Evolutionary conservation across 2,113 vertebrate genomes (phyloP), one percentile per base, ranked within the genome.

Genomic region (Baryphthengus martii): DNA sequence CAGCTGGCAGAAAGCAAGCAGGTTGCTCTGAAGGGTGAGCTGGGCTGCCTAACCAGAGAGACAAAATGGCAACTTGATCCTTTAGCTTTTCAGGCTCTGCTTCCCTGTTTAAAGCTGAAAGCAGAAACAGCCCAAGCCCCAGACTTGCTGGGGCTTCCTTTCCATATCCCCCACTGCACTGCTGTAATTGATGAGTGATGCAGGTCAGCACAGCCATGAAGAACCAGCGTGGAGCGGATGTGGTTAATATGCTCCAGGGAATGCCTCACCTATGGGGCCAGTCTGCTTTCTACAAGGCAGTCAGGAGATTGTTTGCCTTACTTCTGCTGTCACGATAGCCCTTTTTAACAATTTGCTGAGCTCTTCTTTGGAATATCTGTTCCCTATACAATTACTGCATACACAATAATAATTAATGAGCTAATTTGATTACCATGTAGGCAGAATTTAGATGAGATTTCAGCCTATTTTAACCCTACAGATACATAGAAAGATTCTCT

Each of bases 121-220:
- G 19, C 31, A 71, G 1, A 15, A 65, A 31, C 7, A 21, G 1
- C 13, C 13, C 35, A 37, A 31, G 35, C 6, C 19, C 16, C n/a
- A 50, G 26, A 6, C 16, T 50, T 56, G 49, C 29, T 62, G 77
- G 29, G 29, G 33, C 13, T 70, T 35, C 5, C 2, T 58, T 68
- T 58, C n/a, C n/a, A 7, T 24, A 4, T 18, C 5, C 3, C 1
- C 13, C 24, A 11, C 23, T 2, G 2, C 17, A 0, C 13, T 14
- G 49, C 28, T 13, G 52, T 4, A 17, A 5, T 17, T 6, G 0
- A 8, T 0, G 31, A 67, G 21, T 4, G 44, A 11, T 13, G 44
- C 35, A 5, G 24, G 31, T 12, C 17, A 35, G 1, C 28, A 13
- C 17, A 65, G 35, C 8, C 18, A 13, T 3, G 4, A 1, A 2